These are phyloP conservation scores for Alaudala cheleensis DNA, from an alignment of 2,113 vertebrate genomes.

Conservation along the genomic window DNA sequence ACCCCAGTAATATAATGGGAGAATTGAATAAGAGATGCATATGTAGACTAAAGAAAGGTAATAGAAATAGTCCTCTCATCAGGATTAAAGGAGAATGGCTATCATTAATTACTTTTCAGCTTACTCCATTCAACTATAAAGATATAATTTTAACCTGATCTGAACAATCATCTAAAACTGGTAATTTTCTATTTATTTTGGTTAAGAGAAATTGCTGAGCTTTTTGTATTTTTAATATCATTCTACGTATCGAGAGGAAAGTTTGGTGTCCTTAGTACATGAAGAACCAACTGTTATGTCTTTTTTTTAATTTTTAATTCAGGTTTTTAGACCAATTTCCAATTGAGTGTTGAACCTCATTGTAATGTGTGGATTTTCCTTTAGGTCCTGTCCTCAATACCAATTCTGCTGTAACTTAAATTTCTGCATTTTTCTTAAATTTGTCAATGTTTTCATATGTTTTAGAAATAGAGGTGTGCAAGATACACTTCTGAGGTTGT, in stretches of 20 bases:
- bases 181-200: not conserved
- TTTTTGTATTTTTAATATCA: not conserved
- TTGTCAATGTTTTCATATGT: not conserved
- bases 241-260: not conserved
- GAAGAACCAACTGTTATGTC: not conserved
- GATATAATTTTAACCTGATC: not conserved
- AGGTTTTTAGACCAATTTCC: not conserved
- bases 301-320: not conserved
- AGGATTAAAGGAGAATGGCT: conserved; percentile 12
- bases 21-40: not conserved
- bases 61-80: not conserved
- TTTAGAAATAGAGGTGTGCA: not conserved
- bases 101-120: not conserved
- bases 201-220: not conserved
- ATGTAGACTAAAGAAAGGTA: not conserved
- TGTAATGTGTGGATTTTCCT: not conserved
- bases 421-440: not conserved
- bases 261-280: not conserved
- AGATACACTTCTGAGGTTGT: not conserved
- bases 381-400: not conserved
- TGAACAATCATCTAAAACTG: not conserved
- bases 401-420: not conserved
- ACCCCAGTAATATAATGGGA: not conserved
- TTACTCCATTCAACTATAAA: not conserved
- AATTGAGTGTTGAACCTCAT: not conserved